These are phyloP conservation scores for Cepaea nemoralis DNA, from an alignment of 1,140 invertebrate genomes.

Conservation along the genomic window DNA sequence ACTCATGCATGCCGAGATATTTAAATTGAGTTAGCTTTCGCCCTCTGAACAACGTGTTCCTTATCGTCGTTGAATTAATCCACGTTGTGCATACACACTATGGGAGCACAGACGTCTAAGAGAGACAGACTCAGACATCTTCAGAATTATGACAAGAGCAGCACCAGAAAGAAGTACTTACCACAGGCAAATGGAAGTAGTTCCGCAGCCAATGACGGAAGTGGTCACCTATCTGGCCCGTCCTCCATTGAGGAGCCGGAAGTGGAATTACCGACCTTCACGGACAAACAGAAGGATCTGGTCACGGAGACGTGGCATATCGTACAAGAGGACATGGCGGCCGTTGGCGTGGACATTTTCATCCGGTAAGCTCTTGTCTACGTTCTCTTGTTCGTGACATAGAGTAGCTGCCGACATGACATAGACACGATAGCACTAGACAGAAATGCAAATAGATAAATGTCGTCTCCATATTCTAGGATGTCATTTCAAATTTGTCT, in stretches of 20 bases:
- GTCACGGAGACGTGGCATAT: constrained; percentile 73
- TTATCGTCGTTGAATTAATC: too few relatives aligned
- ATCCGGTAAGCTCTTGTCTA: constrained; percentile 69
- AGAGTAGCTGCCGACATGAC: too few relatives aligned
- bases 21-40: too few relatives aligned
- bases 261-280: constrained; percentile 59
- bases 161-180: constrained; percentile 43
- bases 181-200: constrained; percentile 28
- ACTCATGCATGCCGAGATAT: too few relatives aligned
- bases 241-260: constrained; percentile 35
- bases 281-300: constrained; percentile 72
- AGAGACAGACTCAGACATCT: constrained; percentile 1
- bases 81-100: background rate
- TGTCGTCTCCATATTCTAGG: too few relatives aligned
- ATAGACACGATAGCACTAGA: too few relatives aligned
- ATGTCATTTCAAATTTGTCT: too few relatives aligned
- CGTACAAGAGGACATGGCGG: constrained; percentile 74
- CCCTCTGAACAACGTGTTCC: too few relatives aligned
- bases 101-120: constrained; percentile 19
- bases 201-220: constrained; percentile 11
- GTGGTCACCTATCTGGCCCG: background rate
- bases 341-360: constrained; percentile 75
- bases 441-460: too few relatives aligned
- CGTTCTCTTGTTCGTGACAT: too few relatives aligned
- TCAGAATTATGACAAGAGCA: constrained; percentile 1